phyloP scores from a whole-genome alignment of 2,113 vertebrate genomes.

The Pantherophis guttatus region DNA sequence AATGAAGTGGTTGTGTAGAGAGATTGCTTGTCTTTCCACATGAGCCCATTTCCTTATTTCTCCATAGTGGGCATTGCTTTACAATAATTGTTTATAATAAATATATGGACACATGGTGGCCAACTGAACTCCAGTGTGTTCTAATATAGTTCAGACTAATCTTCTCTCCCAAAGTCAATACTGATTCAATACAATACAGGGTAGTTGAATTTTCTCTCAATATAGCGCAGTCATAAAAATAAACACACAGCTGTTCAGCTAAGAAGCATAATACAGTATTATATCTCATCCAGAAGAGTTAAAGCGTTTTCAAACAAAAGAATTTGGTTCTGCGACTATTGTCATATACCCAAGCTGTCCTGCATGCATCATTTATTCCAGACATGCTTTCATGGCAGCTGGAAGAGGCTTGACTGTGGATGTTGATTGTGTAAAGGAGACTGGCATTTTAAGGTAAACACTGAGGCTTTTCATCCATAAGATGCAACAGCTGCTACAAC shows the following conservation, averaged over 20 bases:
- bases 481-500: conserved; percentile 39
- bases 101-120: not conserved
- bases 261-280: not conserved
- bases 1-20: not conserved
- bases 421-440: conserved; percentile 32
- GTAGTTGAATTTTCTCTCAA: not conserved
- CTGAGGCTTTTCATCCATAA: conserved; percentile 47
- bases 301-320: not conserved
- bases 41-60: not conserved
- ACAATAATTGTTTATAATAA: not conserved
- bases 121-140: not conserved
- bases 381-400: conserved; percentile 33
- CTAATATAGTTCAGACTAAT: not conserved
- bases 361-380: conserved; percentile 55
- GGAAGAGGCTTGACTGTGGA: conserved; percentile 39
- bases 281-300: not conserved
- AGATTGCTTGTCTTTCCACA: not conserved
- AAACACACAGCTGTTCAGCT: not conserved
- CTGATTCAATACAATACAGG: not conserved
- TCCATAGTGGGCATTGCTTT: not conserved
- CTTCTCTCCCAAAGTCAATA: not conserved
- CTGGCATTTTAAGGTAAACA: conserved; percentile 64
- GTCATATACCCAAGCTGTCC: conserved; percentile 41
- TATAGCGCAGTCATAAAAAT: not conserved
- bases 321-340: not conserved